Percentiles rank a stretch among this genome's conserved stretches.
phyloP scores from a whole-genome alignment of 1,140 invertebrate species.

The Holotrichia oblita region DNA sequence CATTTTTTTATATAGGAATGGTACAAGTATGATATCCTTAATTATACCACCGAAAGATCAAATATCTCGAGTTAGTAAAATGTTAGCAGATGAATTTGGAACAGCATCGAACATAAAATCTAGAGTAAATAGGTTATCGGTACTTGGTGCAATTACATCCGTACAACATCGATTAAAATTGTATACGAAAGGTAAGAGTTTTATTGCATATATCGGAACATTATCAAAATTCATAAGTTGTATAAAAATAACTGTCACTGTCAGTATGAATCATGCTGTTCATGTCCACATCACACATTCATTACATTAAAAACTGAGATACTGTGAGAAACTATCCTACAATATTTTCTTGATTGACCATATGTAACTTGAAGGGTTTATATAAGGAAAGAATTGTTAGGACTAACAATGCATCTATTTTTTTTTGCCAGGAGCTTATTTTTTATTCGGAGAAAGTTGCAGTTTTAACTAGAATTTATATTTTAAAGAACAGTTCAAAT shows the following conservation, averaged over 20 bases:
- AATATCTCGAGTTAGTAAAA: slow-evolving; percentile 98
- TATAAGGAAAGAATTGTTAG: too few species aligned
- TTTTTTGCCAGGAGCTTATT: too few species aligned
- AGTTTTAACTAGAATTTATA: too few species aligned
- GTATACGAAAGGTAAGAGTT: slow-evolving; percentile 91
- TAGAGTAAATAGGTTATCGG: slow-evolving; percentile 97
- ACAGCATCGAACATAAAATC: slow-evolving; percentile 99
- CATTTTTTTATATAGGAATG: slow-evolving; percentile 79
- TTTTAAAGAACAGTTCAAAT: too few species aligned
- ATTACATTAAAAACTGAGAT: too few species aligned
- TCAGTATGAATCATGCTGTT: slow-evolving; percentile 4
- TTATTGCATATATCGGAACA: not conserved
- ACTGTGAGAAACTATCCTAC: too few species aligned
- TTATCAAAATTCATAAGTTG: not conserved
- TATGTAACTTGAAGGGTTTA: too few species aligned
- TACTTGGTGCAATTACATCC: slow-evolving; percentile 98
- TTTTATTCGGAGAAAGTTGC: too few species aligned
- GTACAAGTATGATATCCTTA: slow-evolving; percentile 99
- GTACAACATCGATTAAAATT: slow-evolving; percentile 99
- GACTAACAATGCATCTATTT: too few species aligned
- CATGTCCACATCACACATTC: too few species aligned
- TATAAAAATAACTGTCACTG: not conserved
- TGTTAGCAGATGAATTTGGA: slow-evolving; percentile 99
- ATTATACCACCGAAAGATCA: slow-evolving; percentile 99
- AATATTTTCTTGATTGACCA: too few species aligned